phyloP scores from a whole-genome alignment of 2,888 invertebrate genomes.

The Cosmopolites sordidus region DNA sequence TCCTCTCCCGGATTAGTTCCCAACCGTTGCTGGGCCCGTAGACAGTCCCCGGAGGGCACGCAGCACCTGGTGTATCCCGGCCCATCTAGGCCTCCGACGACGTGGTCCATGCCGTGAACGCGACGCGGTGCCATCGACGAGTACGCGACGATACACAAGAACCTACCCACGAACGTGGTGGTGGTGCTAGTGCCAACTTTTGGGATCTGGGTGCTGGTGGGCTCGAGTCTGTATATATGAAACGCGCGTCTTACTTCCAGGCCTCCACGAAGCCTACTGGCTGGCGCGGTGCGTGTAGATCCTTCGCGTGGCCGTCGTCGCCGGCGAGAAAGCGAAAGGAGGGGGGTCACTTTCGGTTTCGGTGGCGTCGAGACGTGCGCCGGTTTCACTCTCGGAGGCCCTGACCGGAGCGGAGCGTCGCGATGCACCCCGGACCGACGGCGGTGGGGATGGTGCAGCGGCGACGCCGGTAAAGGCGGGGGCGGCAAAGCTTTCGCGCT shows the following conservation, averaged over 20 bases:
- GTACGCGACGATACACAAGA: conserved; percentile 38
- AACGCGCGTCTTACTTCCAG: conserved; percentile 39
- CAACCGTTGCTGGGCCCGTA: conserved; percentile 55
- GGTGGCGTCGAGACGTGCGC: conserved; percentile 33
- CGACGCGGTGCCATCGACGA: conserved; percentile 49
- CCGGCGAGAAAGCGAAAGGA: conserved; percentile 62
- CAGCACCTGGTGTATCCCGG: conserved; percentile 64
- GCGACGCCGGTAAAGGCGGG: too few species aligned
- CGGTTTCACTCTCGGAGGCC: conserved; percentile 47
- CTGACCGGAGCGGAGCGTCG: conserved; percentile 38
- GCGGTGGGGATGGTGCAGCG: conserved; percentile 5
- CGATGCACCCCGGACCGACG: conserved; percentile 4
- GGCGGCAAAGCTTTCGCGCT: too few species aligned
- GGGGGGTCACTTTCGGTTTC: conserved; percentile 53
- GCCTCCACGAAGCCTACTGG: conserved; percentile 29
- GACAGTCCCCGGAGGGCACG: conserved; percentile 76
- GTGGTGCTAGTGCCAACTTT: conserved; percentile 37
- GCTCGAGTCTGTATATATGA: conserved; percentile 31
- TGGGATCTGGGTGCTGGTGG: too few species aligned
- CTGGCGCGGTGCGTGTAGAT: conserved; percentile 22
- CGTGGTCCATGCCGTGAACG: conserved; percentile 21
- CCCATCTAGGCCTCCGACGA: conserved; percentile 9
- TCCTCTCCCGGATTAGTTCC: conserved; percentile 45
- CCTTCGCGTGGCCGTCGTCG: conserved; percentile 26
- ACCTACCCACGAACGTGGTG: conserved; percentile 33